A percentile compares a stretch with the other conserved stretches of the same genome.
Conservation (phyloP, 1,140 invertebrate genomes). For the Gryon sp. region DNA sequence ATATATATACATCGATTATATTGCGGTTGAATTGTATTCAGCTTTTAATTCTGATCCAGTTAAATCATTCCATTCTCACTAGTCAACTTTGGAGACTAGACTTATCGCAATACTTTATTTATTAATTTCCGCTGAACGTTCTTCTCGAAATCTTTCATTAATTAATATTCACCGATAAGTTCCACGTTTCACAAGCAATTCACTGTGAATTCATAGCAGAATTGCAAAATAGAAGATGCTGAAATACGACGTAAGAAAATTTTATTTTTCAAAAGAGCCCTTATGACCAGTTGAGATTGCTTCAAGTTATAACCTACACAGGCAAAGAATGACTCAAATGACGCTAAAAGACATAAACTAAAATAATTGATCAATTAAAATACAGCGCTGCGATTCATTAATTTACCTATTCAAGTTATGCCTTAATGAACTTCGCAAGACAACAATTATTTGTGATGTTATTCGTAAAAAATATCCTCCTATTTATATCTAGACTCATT, state of each 20-base stretch:
- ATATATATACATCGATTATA: constrained; percentile 35
- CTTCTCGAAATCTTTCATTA: not conserved
- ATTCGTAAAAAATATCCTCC: too few relatives aligned
- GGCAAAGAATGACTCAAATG: constrained; percentile 33
- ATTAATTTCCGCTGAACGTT: too few relatives aligned
- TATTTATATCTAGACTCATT: too few relatives aligned
- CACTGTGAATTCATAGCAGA: not conserved
- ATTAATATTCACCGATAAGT: not conserved
- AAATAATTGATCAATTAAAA: constrained; percentile 62
- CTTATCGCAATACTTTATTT: too few relatives aligned
- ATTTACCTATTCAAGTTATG: constrained; percentile 44
- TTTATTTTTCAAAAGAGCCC: constrained; percentile 48
- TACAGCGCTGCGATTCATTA: constrained; percentile 27
- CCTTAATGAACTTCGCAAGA: constrained; percentile 5
- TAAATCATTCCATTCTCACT: too few relatives aligned
- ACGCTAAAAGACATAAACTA: constrained; percentile 49
- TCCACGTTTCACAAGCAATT: constrained; percentile 26
- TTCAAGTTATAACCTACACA: constrained; percentile 35
- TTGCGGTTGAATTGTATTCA: not conserved
- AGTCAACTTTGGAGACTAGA: too few relatives aligned
- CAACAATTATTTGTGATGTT: constrained; percentile 29
- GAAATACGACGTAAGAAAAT: constrained; percentile 34
- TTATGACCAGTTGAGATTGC: constrained; percentile 46
- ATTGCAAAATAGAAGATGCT: constrained; percentile 4
- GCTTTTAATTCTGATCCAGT: too few relatives aligned